Evolutionary conservation across 2,797 vertebrate genomes (phyloP), one percentile per base, ranked within the genome.

Genomic region (Ambastaia sidthimunki): DNA sequence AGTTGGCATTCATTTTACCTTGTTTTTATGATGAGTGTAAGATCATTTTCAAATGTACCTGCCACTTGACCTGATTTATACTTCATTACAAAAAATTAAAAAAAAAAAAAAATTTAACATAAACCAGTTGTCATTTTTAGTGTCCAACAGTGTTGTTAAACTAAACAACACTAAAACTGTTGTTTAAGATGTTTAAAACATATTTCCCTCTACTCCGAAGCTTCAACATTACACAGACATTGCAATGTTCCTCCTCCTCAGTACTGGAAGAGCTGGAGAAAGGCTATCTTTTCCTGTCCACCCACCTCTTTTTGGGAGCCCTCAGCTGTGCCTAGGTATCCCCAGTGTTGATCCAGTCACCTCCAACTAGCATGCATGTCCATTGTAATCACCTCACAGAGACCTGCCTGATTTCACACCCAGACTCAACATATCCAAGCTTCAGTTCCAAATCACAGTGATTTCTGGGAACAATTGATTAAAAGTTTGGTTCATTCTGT

Each of bases 281-380:
- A 92, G 91, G 87, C 87, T 85, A 0, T n/a, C n/a, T n/a, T n/a
- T n/a, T n/a, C n/a, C n/a, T 92, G 2, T 92, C 93, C 4, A 84
- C 88, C n/a, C 88, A 89, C 83, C 84, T 91, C 77, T 87, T 78
- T 69, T 87, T 80, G 85, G 87, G 63, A 82, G 78, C 10, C 28
- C 63, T 68, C 87, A 84, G 83, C 84, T 80, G 82, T 69, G 76
- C 84, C 85, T 91, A 92, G 92, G 92, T 92, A 91, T 80, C 86
- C 84, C 68, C 74, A 59, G 69, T 37, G 67, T 7, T 16, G 60
- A 47, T 16, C n/a, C n/a, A 11, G 28, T 48, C 31, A 15, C 10
- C 60, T 52, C 44, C 62, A 37, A 31, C 48, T 44, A 48, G 34
- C 78, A 79, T 48, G 25, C 23, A 21, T 76, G 62, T 55, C 62